These are phyloP conservation scores for Eremobia ochroleuca DNA, from an alignment of 2,888 invertebrate species.

Conservation along the genomic window DNA sequence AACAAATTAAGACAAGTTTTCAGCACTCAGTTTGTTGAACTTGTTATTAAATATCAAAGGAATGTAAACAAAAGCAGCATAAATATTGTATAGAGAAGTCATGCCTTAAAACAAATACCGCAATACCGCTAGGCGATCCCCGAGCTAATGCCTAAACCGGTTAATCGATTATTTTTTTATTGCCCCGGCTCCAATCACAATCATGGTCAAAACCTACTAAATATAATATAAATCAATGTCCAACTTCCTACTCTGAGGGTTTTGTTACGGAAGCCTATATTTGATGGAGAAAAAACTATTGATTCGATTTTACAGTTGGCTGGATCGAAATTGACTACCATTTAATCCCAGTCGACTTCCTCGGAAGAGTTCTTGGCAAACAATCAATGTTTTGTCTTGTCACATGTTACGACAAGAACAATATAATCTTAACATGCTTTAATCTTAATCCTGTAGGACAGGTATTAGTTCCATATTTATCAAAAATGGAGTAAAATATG, in stretches of 20 bases:
- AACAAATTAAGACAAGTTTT: conserved; percentile 24
- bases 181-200: conserved; percentile 31
- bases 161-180: conserved; percentile 28
- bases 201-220: conserved; percentile 50
- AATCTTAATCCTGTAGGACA: neutral
- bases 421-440: neutral
- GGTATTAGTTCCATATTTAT: neutral
- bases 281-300: conserved; percentile 66
- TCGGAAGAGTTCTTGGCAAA: conserved; percentile 50
- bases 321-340: conserved; percentile 65
- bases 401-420: neutral
- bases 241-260: conserved; percentile 71
- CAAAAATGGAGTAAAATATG: neutral
- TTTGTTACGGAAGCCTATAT: conserved; percentile 68
- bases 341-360: conserved; percentile 62
- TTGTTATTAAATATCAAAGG: conserved; percentile 14
- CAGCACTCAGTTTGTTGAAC: conserved; percentile 21
- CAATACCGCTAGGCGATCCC: neutral
- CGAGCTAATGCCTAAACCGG: neutral
- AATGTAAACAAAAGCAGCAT: conserved; percentile 8
- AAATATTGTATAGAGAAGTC: neutral
- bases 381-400: conserved; percentile 1
- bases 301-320: conserved; percentile 75
- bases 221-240: conserved; percentile 52
- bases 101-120: conserved; percentile 5